Conservation (phyloP, 2,113 vertebrate species). For the Gobio gobio region DNA sequence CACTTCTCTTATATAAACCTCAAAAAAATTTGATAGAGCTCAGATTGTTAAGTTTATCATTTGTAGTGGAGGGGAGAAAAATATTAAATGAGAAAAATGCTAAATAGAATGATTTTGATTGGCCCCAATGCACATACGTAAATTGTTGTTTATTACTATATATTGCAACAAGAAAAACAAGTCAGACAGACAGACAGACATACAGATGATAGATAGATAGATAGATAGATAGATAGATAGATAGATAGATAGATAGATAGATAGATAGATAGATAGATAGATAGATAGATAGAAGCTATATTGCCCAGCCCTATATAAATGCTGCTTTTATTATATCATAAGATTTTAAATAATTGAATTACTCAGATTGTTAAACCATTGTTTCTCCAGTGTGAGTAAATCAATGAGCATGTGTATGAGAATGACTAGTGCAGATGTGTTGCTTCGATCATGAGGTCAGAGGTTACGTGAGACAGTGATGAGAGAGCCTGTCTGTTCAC, state of each 20-base stretch:
- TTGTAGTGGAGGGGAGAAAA: too few species aligned
- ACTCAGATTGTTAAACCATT: background rate
- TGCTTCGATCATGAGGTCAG: slow-evolving; percentile 80
- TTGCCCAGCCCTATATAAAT: slow-evolving; percentile 3
- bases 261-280: background rate
- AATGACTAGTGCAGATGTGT: slow-evolving; percentile 74
- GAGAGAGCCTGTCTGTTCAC: slow-evolving; percentile 64
- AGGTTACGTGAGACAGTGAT: slow-evolving; percentile 66
- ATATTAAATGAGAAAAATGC: background rate
- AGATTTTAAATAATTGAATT: background rate
- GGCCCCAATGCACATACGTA: background rate
- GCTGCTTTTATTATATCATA: background rate
- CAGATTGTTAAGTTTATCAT: too few species aligned
- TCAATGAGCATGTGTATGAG: slow-evolving; percentile 64
- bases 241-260: background rate
- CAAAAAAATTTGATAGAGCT: background rate
- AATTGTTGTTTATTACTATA: background rate
- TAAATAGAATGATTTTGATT: background rate
- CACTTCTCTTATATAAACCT: background rate
- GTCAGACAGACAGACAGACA: background rate
- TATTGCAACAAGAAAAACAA: background rate
- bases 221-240: background rate
- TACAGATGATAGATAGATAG: background rate
- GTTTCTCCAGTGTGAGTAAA: background rate
- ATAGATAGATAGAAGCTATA: background rate